Base-by-base conservation (phyloP, 2,888 invertebrate species). In the Micoletzkya japonica region DNA sequence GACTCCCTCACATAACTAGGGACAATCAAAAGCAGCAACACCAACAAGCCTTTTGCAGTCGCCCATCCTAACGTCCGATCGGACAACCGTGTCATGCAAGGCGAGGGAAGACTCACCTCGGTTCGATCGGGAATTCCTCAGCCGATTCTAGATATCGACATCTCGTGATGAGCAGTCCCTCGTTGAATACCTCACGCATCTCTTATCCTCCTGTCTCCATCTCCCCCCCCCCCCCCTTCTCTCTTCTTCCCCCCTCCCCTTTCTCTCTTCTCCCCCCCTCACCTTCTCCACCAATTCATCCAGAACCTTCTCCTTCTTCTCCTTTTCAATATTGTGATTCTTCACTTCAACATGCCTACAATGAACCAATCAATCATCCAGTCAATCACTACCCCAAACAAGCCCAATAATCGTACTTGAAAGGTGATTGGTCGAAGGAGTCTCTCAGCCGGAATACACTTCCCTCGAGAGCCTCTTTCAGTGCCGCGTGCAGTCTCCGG, bases 91-190 rank as follows among this genome's bases (percentile, higher is more conserved):
- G 34, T 52, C 28, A 26, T 30, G 28, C 7, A 24, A 50, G 17
- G 17, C n/a, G 32, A 10, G 37, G 20, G 20, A 36, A 17, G 28
- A 70, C 75, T 73, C 68, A 87, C 87, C 87, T 87, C n/a, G 87
- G 87, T n/a, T 79, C 76, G 10, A 86, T 84, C 7, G 86, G 79
- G 71, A 82, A 83, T 58, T 82, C 77, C 77, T 88, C 88, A 63
- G 87, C 86, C 63, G 84, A 78, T 24, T 85, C 86, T 59, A 88
- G 80, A 75, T 87, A 88, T 26, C 87, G 80, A n/a, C 88, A 86
- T 60, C 86, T 74, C 3, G 87, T 87, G 20, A 87, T 57, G 30
- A 87, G 85, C 30, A 88, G 79, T 20, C 69, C 59, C 54, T 82
- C 70, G 10, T 81, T 77, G 77, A 85, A 78, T 0, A 76, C 64